A percentile compares a stretch with the other conserved stretches of the same genome.
Conservation (phyloP, 2,888 invertebrate genomes). For the Byasa hedistus region DNA sequence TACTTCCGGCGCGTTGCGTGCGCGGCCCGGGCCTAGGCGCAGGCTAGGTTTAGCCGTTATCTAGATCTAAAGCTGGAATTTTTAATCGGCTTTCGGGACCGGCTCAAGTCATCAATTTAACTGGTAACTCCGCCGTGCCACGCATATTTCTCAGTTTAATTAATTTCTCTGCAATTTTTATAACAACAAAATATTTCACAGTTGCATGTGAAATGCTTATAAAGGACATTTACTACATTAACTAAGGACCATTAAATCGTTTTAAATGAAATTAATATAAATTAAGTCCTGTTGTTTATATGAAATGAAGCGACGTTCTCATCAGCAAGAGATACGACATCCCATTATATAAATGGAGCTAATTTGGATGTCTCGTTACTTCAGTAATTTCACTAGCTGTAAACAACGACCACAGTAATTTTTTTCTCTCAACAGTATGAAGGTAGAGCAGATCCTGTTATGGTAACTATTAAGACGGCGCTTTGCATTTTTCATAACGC, state of each 20-base stretch:
- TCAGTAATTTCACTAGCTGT: no score
- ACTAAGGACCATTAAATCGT: not conserved
- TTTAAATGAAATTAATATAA: not conserved
- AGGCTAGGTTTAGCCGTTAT: slow-evolving; percentile 15
- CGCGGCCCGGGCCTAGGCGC: slow-evolving; percentile 19
- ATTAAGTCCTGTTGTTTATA: no score
- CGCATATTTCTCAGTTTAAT: slow-evolving; percentile 24
- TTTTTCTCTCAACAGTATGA: no score
- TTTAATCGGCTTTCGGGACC: slow-evolving; percentile 26
- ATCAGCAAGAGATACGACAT: no score
- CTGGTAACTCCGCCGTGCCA: slow-evolving; percentile 17
- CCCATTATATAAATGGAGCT: no score
- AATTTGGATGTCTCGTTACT: no score
- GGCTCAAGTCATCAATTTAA: slow-evolving; percentile 26
- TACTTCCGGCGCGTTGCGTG: slow-evolving; percentile 26
- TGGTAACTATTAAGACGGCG: no score
- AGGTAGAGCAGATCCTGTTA: no score
- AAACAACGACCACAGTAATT: no score
- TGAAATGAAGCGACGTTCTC: no score
- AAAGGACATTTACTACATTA: not conserved
- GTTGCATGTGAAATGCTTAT: not conserved
- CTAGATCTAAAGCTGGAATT: slow-evolving; percentile 26
- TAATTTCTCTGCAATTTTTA: not conserved
- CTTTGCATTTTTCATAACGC: no score
- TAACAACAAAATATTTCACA: not conserved